phyloP scores from a whole-genome alignment of 2,797 vertebrate genomes.

The Periparus ater region DNA sequence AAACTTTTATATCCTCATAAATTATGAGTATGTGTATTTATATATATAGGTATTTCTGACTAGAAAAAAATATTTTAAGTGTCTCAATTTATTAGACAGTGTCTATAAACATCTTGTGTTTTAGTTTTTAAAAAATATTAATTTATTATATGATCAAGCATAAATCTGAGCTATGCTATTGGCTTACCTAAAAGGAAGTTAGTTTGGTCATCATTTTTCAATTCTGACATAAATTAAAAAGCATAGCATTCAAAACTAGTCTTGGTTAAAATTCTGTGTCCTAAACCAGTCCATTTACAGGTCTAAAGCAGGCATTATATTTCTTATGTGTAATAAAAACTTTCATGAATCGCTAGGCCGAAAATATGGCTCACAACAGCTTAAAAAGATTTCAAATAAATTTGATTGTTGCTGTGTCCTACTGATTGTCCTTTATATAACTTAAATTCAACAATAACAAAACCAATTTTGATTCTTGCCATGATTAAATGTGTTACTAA shows the following conservation, averaged over 20 bases:
- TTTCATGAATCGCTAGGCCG: constrained; percentile 23
- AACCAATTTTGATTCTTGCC: not conserved
- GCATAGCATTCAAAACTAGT: not conserved
- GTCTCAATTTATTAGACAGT: not conserved
- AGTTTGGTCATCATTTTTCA: not conserved
- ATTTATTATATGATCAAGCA: not conserved
- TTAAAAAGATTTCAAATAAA: not conserved
- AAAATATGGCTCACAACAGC: not conserved
- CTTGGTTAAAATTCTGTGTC: constrained; percentile 1
- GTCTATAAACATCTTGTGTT: not conserved
- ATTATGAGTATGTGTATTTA: fast-evolving
- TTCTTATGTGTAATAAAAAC: not conserved
- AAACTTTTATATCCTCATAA: not conserved
- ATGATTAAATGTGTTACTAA: constrained; percentile 26
- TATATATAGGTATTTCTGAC: not conserved
- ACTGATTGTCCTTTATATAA: not conserved
- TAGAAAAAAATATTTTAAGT: not conserved
- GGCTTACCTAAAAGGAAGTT: not conserved
- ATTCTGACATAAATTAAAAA: not conserved
- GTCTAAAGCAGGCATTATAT: not conserved
- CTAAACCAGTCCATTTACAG: not conserved
- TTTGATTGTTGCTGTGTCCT: not conserved
- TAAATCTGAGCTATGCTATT: not conserved
- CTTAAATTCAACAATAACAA: not conserved
- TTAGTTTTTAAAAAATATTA: not conserved